phyloP scores from a whole-genome alignment of 1,140 invertebrate species.

The Camponotus vicinus region DNA sequence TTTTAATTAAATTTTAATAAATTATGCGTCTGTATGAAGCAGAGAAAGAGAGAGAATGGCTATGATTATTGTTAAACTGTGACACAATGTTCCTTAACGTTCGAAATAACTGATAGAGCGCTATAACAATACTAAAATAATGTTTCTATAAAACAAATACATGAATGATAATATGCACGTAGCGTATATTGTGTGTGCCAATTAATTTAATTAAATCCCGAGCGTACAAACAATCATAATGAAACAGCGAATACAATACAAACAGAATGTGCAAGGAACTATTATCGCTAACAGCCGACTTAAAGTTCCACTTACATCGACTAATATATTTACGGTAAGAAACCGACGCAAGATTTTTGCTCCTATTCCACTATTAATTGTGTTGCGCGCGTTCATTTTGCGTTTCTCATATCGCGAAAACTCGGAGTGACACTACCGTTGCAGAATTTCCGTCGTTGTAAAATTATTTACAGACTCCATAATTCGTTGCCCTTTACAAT shows the following conservation, averaged over 20 bases:
- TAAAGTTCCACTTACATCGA: slow-evolving; percentile 25
- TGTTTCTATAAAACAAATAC: too few species aligned
- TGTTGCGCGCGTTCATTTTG: not conserved
- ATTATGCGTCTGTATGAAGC: not conserved
- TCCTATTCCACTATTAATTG: slow-evolving; percentile 52
- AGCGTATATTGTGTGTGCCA: slow-evolving; percentile 5
- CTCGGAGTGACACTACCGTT: slow-evolving; percentile 33
- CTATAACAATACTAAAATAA: too few species aligned
- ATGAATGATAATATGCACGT: too few species aligned
- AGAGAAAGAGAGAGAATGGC: not conserved
- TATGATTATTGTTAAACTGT: slow-evolving; percentile 3
- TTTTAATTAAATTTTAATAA: slow-evolving; percentile 2
- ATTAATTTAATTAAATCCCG: slow-evolving; percentile 74
- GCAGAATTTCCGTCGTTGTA: slow-evolving; percentile 20
- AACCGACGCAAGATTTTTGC: slow-evolving; percentile 53
- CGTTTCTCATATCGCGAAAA: slow-evolving; percentile 54
- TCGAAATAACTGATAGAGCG: not conserved
- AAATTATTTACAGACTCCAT: slow-evolving; percentile 47
- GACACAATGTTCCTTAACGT: slow-evolving; percentile 2
- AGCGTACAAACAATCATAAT: slow-evolving; percentile 40
- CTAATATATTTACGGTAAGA: slow-evolving; percentile 33
- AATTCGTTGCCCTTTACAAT: slow-evolving; percentile 55
- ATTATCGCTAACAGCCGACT: slow-evolving; percentile 28
- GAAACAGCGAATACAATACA: slow-evolving; percentile 1
- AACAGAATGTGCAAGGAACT: slow-evolving; percentile 40